Conservation (phyloP, 2,888 invertebrate species). For the Rotaria macrura region DNA sequence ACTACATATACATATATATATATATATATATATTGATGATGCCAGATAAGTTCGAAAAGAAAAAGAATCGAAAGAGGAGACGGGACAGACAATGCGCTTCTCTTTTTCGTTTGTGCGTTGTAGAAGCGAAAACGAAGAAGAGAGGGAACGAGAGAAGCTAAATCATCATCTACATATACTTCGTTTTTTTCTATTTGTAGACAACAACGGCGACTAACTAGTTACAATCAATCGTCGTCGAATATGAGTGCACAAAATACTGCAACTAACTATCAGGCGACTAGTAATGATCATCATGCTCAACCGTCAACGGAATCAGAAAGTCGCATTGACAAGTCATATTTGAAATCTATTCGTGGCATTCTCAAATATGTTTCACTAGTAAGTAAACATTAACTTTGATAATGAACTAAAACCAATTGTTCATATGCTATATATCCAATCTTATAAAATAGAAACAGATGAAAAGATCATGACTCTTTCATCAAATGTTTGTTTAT, state of each 20-base stretch:
- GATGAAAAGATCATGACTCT: no score
- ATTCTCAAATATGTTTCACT: background rate
- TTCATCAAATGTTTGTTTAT: no score
- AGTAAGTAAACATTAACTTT: background rate
- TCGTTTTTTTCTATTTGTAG: background rate
- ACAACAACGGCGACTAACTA: background rate
- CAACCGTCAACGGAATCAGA: background rate
- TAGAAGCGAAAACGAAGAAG: background rate
- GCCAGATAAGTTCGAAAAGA: conserved; percentile 9
- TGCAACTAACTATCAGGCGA: background rate
- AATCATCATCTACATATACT: background rate
- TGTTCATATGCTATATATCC: no score
- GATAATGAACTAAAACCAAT: no score
- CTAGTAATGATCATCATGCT: background rate
- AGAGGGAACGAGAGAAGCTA: background rate
- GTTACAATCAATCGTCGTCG: background rate
- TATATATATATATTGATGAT: background rate
- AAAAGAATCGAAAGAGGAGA: background rate
- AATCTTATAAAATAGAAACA: no score
- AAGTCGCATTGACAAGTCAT: background rate
- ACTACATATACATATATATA: background rate
- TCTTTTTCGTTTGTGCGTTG: background rate
- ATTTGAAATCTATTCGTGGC: background rate
- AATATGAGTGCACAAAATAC: background rate
- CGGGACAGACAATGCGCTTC: background rate